Evolutionary conservation across 1,140 invertebrate species (phyloP).

Genomic region (Macrostomum lignano): DNA sequence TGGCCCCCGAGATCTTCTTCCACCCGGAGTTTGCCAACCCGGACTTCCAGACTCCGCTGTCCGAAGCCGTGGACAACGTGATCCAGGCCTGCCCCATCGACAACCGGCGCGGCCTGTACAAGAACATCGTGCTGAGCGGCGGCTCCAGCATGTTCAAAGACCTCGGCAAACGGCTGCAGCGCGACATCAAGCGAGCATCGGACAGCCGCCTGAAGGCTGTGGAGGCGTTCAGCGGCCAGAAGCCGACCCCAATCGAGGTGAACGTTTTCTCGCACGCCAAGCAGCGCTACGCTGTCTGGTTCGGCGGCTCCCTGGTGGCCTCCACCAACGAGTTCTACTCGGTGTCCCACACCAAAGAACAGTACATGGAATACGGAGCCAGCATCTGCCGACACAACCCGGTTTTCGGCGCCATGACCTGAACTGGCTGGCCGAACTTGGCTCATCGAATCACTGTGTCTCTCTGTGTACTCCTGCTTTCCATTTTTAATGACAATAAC

Average conservation of each 20-base stretch:
- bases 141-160: conserved; percentile 98
- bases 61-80: conserved; percentile 85
- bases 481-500: no score
- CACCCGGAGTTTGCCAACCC: conserved; percentile 99
- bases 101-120: conserved; percentile 76
- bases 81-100: conserved; percentile 99
- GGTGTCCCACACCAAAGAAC: conserved; percentile 95
- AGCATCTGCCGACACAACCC: conserved; percentile 98
- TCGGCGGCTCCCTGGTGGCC: conserved; percentile 86
- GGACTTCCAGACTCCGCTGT: conserved; percentile 81
- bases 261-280: conserved; percentile 93
- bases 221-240: no score
- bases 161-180: conserved; percentile 68
- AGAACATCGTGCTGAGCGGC: conserved; percentile 88
- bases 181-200: conserved; percentile 77
- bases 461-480: no score
- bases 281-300: conserved; percentile 98
- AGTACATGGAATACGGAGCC: conserved; percentile 92
- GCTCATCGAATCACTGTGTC: no score
- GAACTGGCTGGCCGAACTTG: no score
- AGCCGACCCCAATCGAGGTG: conserved; percentile 93
- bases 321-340: conserved; percentile 91
- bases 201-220: conserved; percentile 65
- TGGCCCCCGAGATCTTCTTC: conserved; percentile 97
- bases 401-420: conserved; percentile 92